Evolutionary conservation across 2,888 invertebrate genomes (phyloP), one percentile per base, ranked within the genome.

Genomic region (Xanthia togata): DNA sequence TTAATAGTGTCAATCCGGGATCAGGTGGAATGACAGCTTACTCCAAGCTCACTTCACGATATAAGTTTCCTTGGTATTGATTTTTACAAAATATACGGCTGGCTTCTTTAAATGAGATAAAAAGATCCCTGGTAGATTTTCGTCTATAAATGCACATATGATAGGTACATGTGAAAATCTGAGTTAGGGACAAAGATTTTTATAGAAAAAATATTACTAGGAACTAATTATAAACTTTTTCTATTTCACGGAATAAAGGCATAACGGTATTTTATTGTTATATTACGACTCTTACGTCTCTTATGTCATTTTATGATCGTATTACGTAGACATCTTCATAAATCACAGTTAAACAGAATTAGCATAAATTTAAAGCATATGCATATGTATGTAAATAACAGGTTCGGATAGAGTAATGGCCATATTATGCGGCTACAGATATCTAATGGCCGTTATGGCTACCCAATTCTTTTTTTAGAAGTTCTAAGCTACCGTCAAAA

Each of bases 361-460:
- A 57, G 57, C 57, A 55, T 72, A 79, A n/a, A n/a, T 57, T 57
- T 70, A 59, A 76, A 78, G 20, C 38, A 23, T 59, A 76, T 78
- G 47, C 23, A 67, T 72, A 71, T 62, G 47, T 70, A 85, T 85
- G 85, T n/a, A 82, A 85, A 84, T 84, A 60, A 55, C 38, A 72
- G 35, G 50, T 67, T 71, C 6, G 23, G 17, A 23, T 31, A 20
- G 41, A 73, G 41, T 85, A 68, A 76, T 67, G 35, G 38, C 12
- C 35, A 20, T 35, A 69, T 70, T 74, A 82, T 62, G 44, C 74
- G 0, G 53, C 6, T 65, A 55, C 60, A 73, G 31, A 79, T 63
- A 70, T 63, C 5, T 60, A 60, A 82, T 62, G 50, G n/a, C 57
- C 59, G 20, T 35, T 70, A 35, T 8, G n/a, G 64, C 69, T 59